Evolutionary conservation across 2,888 invertebrate species (phyloP).

Genomic region (Augochlorella aurata): DNA sequence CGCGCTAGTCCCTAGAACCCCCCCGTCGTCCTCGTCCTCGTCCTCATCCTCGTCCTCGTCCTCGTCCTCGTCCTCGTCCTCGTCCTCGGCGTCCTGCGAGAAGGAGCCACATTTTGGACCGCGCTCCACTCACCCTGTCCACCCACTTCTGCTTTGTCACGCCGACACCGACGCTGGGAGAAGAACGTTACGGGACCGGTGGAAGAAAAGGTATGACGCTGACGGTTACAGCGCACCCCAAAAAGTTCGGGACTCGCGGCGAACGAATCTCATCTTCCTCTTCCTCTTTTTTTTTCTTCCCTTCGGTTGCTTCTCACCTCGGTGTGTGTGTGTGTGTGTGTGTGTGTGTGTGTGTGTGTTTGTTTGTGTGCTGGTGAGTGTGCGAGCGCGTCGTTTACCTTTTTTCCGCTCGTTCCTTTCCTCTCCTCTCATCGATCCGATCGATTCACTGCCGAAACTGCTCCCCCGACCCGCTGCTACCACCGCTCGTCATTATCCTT

Average conservation of each 20-base stretch:
- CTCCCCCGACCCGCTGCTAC: neutral
- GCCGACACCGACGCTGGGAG: conserved; percentile 62
- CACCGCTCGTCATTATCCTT: conserved; percentile 50
- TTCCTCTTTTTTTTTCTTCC: conserved; percentile 15
- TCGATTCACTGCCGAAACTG: conserved; percentile 17
- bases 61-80: conserved; percentile 60
- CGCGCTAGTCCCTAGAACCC: conserved; percentile 79
- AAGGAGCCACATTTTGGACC: conserved; percentile 74
- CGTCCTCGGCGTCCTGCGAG: conserved; percentile 66
- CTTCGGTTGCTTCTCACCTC: neutral
- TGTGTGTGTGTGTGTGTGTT: too few relatives aligned
- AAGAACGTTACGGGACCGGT: conserved; percentile 44
- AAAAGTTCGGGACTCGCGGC: conserved; percentile 44
- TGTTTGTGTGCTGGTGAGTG: too few relatives aligned
- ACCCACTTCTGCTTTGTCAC: conserved; percentile 68
- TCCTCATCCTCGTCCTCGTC: conserved; percentile 63
- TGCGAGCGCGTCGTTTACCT: too few relatives aligned
- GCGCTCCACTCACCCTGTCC: conserved; percentile 65
- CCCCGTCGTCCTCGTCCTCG: conserved; percentile 35
- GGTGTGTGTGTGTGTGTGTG: neutral
- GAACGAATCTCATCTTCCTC: conserved; percentile 5
- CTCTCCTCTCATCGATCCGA: conserved; percentile 27
- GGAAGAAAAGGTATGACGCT: conserved; percentile 55
- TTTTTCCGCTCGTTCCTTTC: neutral
- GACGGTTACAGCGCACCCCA: conserved; percentile 54